A percentile compares a stretch with the other conserved stretches of the same genome.
Evolutionary conservation across 35 echinoderm and acorn worm genomes (phyloP).

Genomic region (Apostichopus japonicus): DNA sequence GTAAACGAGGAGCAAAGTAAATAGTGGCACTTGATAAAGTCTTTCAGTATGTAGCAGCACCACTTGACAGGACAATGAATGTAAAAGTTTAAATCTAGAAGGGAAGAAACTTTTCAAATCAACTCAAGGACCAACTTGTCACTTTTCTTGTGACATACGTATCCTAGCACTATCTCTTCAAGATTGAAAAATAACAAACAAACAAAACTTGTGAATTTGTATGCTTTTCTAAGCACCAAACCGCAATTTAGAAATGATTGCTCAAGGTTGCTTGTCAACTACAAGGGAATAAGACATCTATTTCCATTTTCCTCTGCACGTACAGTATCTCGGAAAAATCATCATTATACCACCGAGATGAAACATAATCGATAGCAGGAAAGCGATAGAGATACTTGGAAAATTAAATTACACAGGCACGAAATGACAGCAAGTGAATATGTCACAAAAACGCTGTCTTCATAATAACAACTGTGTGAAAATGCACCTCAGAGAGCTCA

Average conservation of each 20-base stretch:
- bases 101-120: no score
- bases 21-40: no score
- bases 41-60: no score
- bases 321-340: not conserved
- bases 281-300: not conserved
- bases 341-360: slow-evolving; percentile 8
- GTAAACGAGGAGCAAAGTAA: no score
- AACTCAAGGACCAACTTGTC: not conserved
- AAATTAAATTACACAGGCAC: slow-evolving; percentile 14
- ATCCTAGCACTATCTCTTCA: not conserved
- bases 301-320: not conserved
- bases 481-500: not conserved
- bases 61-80: no score
- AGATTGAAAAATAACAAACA: not conserved
- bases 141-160: not conserved
- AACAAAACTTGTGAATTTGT: not conserved
- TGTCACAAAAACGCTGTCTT: not conserved
- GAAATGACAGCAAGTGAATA: not conserved
- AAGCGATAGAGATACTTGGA: slow-evolving; percentile 7
- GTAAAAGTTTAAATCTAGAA: no score
- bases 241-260: slow-evolving; percentile 31
- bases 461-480: not conserved
- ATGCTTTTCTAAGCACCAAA: slow-evolving; percentile 14
- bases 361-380: slow-evolving; percentile 10
- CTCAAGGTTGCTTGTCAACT: slow-evolving; percentile 45